Evolutionary conservation across 2,113 vertebrate species (phyloP).

Genomic region (Progne subis): DNA sequence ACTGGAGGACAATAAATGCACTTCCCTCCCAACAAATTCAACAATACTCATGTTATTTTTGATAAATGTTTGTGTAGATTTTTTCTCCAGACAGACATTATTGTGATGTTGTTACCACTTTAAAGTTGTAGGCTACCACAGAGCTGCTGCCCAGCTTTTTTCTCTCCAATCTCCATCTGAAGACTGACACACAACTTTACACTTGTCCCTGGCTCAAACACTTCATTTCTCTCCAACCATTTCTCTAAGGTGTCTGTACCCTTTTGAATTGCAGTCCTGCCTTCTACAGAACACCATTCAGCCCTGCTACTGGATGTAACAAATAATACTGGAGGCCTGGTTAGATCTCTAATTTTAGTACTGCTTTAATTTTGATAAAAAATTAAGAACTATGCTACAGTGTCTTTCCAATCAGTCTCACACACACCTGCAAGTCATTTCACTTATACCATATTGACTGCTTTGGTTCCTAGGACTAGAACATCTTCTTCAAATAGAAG

Average conservation of each 20-base stretch:
- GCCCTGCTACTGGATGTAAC: neutral
- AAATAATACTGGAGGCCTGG: neutral
- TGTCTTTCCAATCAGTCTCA: neutral
- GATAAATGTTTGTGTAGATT: neutral
- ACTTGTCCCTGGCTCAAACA: neutral
- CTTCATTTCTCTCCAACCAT: neutral
- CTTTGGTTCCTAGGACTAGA: neutral
- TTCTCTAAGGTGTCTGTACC: neutral
- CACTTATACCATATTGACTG: neutral
- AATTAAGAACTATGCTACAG: neutral
- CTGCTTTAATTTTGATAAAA: neutral
- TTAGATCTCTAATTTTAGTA: neutral
- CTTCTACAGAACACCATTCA: neutral
- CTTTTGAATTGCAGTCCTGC: neutral
- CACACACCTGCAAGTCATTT: neutral
- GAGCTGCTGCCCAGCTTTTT: neutral
- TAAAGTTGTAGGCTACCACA: neutral
- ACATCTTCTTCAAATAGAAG: neutral
- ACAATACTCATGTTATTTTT: accelerated
- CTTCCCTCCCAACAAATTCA: neutral
- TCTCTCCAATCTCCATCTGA: neutral
- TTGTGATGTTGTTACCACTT: neutral
- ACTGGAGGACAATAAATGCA: neutral
- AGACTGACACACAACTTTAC: neutral
- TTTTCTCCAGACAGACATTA: neutral